Percentiles rank a stretch among this genome's conserved stretches.
Conservation (phyloP, 2,113 vertebrate genomes). For the Callaeas wilsoni region DNA sequence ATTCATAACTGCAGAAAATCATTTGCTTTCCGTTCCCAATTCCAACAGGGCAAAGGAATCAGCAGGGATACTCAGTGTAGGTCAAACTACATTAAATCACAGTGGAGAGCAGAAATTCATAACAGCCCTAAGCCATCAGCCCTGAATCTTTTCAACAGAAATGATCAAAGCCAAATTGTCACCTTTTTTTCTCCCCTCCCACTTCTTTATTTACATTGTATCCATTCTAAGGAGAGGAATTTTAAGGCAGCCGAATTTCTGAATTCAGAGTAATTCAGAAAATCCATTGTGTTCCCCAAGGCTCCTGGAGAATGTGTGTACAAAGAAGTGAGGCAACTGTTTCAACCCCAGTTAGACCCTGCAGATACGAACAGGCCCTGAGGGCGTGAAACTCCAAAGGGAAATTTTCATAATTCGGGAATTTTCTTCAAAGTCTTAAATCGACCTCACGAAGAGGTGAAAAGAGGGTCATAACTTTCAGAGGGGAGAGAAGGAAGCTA, state of each 20-base stretch:
- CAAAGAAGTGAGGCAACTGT: neutral
- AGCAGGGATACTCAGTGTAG: neutral
- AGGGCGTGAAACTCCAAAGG: neutral
- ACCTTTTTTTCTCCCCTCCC: fast-evolving
- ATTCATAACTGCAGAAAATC: neutral
- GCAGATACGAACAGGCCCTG: neutral
- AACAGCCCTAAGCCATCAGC: neutral
- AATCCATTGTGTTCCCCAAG: neutral
- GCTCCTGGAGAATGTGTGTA: neutral
- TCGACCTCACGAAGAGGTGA: fast-evolving
- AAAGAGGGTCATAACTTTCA: neutral
- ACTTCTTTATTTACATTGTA: neutral
- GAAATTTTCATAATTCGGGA: neutral
- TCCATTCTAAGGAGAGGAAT: neutral
- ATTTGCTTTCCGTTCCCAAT: neutral
- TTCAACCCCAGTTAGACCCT: neutral
- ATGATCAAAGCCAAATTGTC: neutral
- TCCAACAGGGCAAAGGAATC: neutral
- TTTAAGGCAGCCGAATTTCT: neutral
- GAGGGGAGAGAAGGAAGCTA: neutral
- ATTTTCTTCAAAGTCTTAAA: neutral
- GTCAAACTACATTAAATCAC: constrained; percentile 8
- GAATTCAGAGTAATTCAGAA: neutral
- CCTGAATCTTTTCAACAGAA: neutral
- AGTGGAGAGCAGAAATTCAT: neutral